Evolutionary conservation across 2,113 vertebrate genomes (phyloP), one percentile per base, ranked within the genome.

Genomic region (Callospermophilus lateralis): DNA sequence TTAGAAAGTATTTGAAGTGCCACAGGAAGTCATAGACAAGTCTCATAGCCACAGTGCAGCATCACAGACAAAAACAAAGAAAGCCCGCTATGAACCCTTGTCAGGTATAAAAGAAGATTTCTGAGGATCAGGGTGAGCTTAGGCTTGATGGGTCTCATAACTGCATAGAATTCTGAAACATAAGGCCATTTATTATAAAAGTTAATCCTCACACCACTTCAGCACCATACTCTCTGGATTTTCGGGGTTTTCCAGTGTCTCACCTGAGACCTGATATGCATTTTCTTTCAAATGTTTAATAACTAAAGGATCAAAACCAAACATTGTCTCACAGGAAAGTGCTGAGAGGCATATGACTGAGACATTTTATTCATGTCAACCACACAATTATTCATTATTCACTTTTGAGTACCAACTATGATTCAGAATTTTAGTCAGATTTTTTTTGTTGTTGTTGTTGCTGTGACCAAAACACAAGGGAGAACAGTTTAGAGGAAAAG

Each of bases 261-360:
- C 26, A 58, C 15, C 34, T 94, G 58, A 84, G 55, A 93, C 6
- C 4, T 65, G 73, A 51, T 3, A 20, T 63, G 26, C 4, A 84
- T 80, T 92, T 92, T 28, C 39, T 93, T 90, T 83, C 42, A 32
- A 90, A 84, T 79, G 26, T 28, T 74, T 96, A 89, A 70, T 58
- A 89, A 93, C 37, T n/a, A 55, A 4, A 87, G 51, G 51, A 55
- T 88, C 13, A 37, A 87, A 32, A 45, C 6, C 70, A 96, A 93
- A 81, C 63, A 78, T 7, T 48, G 4, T 55, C 22, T 92, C 72
- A n/a, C 0, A 65, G 22, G 37, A 67, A 83, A 81, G 28, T 68
- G 94, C 80, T 88, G 76, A 77, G 39, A 84, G 77, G 28, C 37
- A n/a, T 4, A 48, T 24, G 45, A 51, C n/a, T 80, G 30, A 70